Conservation (phyloP, 37 sponge, comb jelly and placozoan species). For the Beroe ovata region DNA sequence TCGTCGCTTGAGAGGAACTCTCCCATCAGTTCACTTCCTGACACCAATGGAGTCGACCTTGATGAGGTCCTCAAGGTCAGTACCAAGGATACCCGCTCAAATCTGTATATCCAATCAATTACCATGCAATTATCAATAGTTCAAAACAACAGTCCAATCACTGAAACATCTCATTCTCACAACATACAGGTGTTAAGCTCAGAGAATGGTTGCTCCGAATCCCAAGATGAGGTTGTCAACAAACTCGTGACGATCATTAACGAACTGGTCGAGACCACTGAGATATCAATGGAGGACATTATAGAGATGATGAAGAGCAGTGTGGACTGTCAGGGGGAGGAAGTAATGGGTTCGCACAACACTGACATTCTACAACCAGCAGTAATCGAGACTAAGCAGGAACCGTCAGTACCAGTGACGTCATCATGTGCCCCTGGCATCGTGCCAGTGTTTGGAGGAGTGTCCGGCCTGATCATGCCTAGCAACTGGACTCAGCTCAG, state of each 20-base stretch:
- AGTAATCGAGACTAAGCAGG: not conserved
- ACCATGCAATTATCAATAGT: no score
- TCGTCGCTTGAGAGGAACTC: slow-evolving; percentile 1
- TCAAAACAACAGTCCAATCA: no score
- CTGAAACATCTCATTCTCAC: no score
- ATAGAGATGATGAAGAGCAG: slow-evolving; percentile 50
- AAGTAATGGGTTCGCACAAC: not conserved
- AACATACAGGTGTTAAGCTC: slow-evolving; percentile 36
- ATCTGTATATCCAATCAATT: no score
- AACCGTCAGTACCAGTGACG: not conserved
- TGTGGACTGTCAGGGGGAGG: not conserved
- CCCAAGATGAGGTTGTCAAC: slow-evolving; percentile 40
- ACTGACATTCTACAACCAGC: not conserved
- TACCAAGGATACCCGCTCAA: no score
- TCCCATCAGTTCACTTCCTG: slow-evolving; percentile 16
- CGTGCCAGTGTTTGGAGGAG: not conserved
- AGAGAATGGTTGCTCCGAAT: not conserved
- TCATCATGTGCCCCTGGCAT: not conserved
- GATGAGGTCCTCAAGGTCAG: slow-evolving; percentile 36
- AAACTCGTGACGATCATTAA: slow-evolving; percentile 50
- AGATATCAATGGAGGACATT: slow-evolving; percentile 20
- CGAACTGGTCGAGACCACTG: slow-evolving; percentile 51
- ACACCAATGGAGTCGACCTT: slow-evolving; percentile 31
- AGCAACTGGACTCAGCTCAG: slow-evolving; percentile 14
- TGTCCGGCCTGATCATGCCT: slow-evolving; percentile 13